phyloP scores from a whole-genome alignment of 2,113 vertebrate species.

The Aphyosemion australe region DNA sequence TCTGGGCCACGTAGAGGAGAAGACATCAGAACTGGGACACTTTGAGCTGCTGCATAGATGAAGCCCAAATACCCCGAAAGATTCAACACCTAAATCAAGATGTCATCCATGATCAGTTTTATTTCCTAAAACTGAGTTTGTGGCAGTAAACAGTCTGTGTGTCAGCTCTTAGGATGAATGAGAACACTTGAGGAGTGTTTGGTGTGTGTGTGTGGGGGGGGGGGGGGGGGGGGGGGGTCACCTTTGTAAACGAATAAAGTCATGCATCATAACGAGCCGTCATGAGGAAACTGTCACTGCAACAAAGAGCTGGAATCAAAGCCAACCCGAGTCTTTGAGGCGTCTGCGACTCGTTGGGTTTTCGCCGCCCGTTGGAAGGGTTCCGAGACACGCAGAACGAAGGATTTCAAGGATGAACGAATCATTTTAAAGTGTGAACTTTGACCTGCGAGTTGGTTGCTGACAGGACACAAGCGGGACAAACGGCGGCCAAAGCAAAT shows the following conservation, averaged over 20 bases:
- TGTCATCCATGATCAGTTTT: too few species aligned
- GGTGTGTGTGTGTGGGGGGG: neutral
- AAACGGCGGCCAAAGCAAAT: neutral
- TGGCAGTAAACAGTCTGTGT: slow-evolving; percentile 1
- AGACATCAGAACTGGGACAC: neutral
- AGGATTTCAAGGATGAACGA: slow-evolving; percentile 2
- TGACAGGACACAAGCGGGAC: neutral
- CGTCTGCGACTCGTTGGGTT: slow-evolving; percentile 5
- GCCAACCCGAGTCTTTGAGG: neutral
- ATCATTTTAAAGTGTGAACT: neutral
- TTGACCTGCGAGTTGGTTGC: neutral
- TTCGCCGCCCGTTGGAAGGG: neutral
- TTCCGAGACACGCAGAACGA: neutral
- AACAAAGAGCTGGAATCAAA: slow-evolving; percentile 50
- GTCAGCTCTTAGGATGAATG: slow-evolving; percentile 17
- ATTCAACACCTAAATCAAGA: neutral
- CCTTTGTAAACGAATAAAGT: slow-evolving; percentile 38
- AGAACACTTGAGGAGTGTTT: slow-evolving; percentile 22
- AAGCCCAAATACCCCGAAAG: neutral
- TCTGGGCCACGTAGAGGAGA: slow-evolving; percentile 6
- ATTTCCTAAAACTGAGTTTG: neutral
- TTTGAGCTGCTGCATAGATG: neutral
- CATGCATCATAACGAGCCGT: slow-evolving; percentile 35
- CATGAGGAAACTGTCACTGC: slow-evolving; percentile 29
- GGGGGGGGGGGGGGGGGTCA: neutral